phyloP scores from a whole-genome alignment of 2,797 vertebrate genomes.

The Hoplostethus mediterraneus region DNA sequence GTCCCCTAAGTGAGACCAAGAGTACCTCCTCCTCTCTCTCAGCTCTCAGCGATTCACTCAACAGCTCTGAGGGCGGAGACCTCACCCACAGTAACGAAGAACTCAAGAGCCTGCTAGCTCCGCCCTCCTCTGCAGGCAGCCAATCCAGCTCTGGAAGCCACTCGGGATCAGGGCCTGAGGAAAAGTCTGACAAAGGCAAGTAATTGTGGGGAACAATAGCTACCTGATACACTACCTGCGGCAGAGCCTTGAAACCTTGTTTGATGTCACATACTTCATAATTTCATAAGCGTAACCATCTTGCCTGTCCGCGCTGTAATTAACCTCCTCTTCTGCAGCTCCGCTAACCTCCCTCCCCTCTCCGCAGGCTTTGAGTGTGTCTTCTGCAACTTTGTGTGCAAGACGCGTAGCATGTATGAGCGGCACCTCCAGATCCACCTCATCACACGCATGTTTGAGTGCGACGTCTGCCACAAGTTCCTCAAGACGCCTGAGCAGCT shows the following conservation, averaged over 20 bases:
- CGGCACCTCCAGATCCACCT: constrained; percentile 99
- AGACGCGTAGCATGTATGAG: constrained; percentile 98
- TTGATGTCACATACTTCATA: background rate
- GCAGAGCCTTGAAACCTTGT: background rate
- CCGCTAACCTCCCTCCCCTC: background rate
- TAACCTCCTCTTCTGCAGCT: constrained; percentile 1
- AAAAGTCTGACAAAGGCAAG: constrained; percentile 96
- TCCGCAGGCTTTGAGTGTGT: constrained; percentile 96
- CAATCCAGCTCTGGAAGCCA: constrained; percentile 91
- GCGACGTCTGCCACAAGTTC: constrained; percentile 99
- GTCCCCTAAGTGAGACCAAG: constrained; percentile 93
- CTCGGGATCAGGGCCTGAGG: constrained; percentile 90
- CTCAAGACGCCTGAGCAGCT: constrained; percentile 99
- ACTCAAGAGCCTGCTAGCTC: constrained; percentile 92
- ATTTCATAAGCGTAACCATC: background rate
- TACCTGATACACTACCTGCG: background rate
- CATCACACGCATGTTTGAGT: constrained; percentile 99
- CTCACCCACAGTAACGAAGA: constrained; percentile 90
- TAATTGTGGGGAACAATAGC: constrained; percentile 1
- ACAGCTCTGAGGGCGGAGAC: constrained; percentile 95
- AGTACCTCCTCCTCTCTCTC: constrained; percentile 98
- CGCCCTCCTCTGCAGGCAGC: constrained; percentile 91
- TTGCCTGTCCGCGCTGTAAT: background rate
- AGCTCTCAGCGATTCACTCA: constrained; percentile 96
- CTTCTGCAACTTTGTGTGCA: constrained; percentile 99